Conservation (phyloP, 2,888 invertebrate genomes). For the Horisme vitalbata region DNA sequence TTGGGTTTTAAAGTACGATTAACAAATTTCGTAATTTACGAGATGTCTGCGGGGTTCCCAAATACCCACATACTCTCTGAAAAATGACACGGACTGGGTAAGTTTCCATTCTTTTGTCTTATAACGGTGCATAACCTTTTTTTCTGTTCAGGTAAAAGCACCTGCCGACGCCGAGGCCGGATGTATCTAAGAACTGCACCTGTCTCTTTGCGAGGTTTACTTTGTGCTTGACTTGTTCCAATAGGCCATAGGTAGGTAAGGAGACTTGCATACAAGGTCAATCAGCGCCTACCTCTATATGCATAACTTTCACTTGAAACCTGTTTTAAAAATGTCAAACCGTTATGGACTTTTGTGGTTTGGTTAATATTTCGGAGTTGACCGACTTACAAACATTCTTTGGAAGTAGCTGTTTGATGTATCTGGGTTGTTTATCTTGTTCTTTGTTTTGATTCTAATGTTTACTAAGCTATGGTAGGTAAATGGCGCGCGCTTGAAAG, state of each 20-base stretch:
- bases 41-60: too few relatives aligned
- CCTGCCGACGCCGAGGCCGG: slow-evolving; percentile 30
- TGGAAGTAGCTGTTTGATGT: neutral
- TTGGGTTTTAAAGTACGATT: too few relatives aligned
- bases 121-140: slow-evolving; percentile 16
- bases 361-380: slow-evolving; percentile 8
- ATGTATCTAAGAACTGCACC: slow-evolving; percentile 22
- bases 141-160: slow-evolving; percentile 23
- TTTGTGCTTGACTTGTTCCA: slow-evolving; percentile 18
- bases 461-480: too few relatives aligned
- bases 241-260: too few relatives aligned
- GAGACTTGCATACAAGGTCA: slow-evolving; percentile 49
- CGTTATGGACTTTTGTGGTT: slow-evolving; percentile 28
- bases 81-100: too few relatives aligned
- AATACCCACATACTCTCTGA: too few relatives aligned
- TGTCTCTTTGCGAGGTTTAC: slow-evolving; percentile 7
- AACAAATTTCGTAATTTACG: too few relatives aligned
- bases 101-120: slow-evolving; percentile 18
- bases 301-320: slow-evolving; percentile 50
- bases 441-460: neutral
- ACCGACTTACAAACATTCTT: slow-evolving; percentile 9
- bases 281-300: slow-evolving; percentile 32
- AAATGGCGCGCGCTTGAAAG: too few relatives aligned
- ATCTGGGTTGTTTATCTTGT: too few relatives aligned
- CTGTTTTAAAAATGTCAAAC: slow-evolving; percentile 34